phyloP scores from a whole-genome alignment of 2,888 invertebrate species.

The Nymphalis polychloros region DNA sequence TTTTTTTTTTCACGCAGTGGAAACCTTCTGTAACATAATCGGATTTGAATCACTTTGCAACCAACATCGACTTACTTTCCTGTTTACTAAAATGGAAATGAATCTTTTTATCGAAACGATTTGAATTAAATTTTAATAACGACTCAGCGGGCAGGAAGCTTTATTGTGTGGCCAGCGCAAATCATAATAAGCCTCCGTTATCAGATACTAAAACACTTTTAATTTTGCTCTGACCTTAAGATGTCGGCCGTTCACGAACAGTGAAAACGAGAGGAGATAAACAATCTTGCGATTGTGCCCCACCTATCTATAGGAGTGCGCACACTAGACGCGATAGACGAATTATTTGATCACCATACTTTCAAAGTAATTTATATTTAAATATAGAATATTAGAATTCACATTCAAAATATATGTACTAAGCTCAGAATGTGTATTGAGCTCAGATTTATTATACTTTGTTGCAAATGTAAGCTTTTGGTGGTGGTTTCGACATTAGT shows the following conservation, averaged over 20 bases:
- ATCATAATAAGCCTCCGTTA: conserved; percentile 70
- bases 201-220: conserved; percentile 79
- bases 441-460: too few species aligned
- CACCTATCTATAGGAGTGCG: conserved; percentile 51
- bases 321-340: conserved; percentile 26
- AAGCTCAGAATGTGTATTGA: too few species aligned
- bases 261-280: conserved; percentile 78
- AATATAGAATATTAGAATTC: too few species aligned
- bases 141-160: conserved; percentile 56
- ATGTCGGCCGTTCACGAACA: conserved; percentile 71
- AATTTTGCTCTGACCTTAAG: conserved; percentile 77
- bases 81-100: conserved; percentile 31
- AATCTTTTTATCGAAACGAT: conserved; percentile 28
- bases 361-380: too few species aligned
- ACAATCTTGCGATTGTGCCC: conserved; percentile 69
- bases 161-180: conserved; percentile 55
- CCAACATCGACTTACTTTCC: conserved; percentile 23
- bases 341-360: too few species aligned
- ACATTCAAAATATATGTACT: too few species aligned
- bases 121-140: conserved; percentile 34
- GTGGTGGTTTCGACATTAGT: too few species aligned
- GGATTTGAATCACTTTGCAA: conserved; percentile 23
- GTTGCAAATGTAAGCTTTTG: too few species aligned
- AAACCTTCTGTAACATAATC: conserved; percentile 36
- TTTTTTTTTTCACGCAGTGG: too few species aligned